Evolutionary conservation across 2,113 vertebrate species (phyloP).

Genomic region (Lonchura striata): DNA sequence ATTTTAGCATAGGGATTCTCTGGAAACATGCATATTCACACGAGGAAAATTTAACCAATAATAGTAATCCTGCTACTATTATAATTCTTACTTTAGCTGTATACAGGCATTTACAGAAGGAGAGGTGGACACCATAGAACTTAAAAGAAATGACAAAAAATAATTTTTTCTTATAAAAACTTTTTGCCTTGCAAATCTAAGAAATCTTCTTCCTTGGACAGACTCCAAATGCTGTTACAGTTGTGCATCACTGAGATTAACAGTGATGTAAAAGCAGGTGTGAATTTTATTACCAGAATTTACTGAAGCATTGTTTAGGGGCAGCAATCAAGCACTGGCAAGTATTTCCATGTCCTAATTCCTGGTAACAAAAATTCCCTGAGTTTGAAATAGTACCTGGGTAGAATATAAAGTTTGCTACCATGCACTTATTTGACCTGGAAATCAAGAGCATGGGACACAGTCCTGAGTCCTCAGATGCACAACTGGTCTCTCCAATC

Average conservation of each 20-base stretch:
- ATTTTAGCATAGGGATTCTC: neutral
- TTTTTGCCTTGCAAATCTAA: neutral
- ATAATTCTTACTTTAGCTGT: neutral
- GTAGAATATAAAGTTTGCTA: neutral
- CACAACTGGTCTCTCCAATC: neutral
- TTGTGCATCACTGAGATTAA: constrained; percentile 39
- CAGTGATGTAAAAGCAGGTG: constrained; percentile 11
- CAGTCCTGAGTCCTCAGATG: neutral
- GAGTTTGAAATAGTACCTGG: neutral
- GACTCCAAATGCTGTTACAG: constrained; percentile 38
- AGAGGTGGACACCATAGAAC: neutral
- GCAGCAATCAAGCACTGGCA: neutral
- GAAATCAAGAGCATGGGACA: neutral
- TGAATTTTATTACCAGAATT: constrained; percentile 1
- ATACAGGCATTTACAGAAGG: neutral
- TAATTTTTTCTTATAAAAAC: neutral
- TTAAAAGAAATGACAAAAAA: neutral
- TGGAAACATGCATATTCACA: neutral
- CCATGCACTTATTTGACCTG: neutral
- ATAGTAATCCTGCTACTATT: neutral
- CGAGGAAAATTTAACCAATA: neutral
- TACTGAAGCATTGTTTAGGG: neutral
- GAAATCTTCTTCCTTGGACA: neutral
- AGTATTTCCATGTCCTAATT: constrained; percentile 19
- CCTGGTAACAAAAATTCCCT: constrained; percentile 1